Evolutionary conservation across 2,113 vertebrate genomes (phyloP), one percentile per base, ranked within the genome.

Genomic region (Platichthys flesus): DNA sequence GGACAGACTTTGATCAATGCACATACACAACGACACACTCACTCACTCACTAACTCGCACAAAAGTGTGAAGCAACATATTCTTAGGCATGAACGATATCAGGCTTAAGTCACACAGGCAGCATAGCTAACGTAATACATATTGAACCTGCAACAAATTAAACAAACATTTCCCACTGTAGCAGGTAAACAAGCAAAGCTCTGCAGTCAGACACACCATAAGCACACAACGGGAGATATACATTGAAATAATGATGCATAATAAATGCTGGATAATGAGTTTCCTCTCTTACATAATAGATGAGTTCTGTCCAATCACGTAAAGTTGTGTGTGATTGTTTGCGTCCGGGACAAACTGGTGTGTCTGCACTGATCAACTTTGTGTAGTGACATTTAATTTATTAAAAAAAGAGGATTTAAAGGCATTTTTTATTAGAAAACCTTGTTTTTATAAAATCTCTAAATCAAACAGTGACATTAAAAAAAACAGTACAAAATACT

Each of bases 1-100:
- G 79, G 42, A 55, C 61, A 90, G 89, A 93, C 90, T 91, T 92
- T 93, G 86, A 88, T 88, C 88, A 75, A 67, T 86, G 24, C 76
- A 57, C 63, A 60, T 76, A 74, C 63, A 75, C 67, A 57, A 31
- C 72, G 63, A 0, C 40, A 51, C 4, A 31, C 28, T 1, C 31
- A 31, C 31, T 31, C 31, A 31, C 6, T 31, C 56, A 74, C 40
- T 37, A 24, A 69, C 55, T 42, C n/a, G 6, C 31, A 31, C 31
- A 31, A 31, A 31, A 5, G 31, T 31, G 31, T 8, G 40, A 21
- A 76, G 64, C 47, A 76, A 81, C 47, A 63, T 82, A 85, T 88
- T 87, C 71, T 5, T 26, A 56, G 78, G 61, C 82, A 85, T 54
- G 67, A 74, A 69, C 71, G 71, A 49, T 67, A 65, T 76, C 37